phyloP scores from a whole-genome alignment of 2,888 invertebrate genomes.

The Lysandra bellargus region DNA sequence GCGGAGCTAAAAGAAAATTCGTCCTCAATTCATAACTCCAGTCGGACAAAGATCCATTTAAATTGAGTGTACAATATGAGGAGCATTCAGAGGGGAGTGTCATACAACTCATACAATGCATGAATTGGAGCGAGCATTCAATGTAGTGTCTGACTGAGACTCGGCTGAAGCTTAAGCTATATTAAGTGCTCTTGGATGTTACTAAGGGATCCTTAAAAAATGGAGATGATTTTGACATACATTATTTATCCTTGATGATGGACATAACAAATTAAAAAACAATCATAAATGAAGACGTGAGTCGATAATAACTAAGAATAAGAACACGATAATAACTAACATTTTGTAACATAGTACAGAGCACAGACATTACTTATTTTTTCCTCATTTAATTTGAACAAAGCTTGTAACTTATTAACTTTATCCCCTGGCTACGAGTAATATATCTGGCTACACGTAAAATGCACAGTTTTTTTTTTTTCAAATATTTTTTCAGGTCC shows the following conservation, averaged over 20 bases:
- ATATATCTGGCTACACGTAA: too few species aligned
- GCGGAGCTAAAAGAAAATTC: constrained; percentile 18
- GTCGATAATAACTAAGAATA: too few species aligned
- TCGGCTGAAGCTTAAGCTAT: constrained; percentile 5
- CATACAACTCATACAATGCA: constrained; percentile 24
- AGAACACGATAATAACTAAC: too few species aligned
- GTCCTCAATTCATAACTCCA: constrained; percentile 16
- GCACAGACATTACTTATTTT: too few species aligned
- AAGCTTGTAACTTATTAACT: too few species aligned
- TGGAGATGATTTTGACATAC: not conserved
- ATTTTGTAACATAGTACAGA: too few species aligned
- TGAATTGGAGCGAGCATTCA: constrained; percentile 27
- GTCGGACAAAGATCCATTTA: constrained; percentile 14
- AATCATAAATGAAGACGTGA: not conserved
- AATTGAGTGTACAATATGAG: constrained; percentile 18
- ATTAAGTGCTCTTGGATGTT: not conserved
- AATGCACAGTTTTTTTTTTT: too few species aligned
- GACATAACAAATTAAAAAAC: not conserved
- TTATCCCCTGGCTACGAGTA: too few species aligned
- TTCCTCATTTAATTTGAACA: too few species aligned
- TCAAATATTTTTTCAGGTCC: too few species aligned
- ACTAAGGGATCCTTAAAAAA: not conserved
- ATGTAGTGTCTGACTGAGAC: constrained; percentile 2
- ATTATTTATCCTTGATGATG: too few species aligned
- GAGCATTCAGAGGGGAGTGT: not conserved